phyloP scores from a whole-genome alignment of 2,888 invertebrate genomes.

The Tyria jacobaeae region DNA sequence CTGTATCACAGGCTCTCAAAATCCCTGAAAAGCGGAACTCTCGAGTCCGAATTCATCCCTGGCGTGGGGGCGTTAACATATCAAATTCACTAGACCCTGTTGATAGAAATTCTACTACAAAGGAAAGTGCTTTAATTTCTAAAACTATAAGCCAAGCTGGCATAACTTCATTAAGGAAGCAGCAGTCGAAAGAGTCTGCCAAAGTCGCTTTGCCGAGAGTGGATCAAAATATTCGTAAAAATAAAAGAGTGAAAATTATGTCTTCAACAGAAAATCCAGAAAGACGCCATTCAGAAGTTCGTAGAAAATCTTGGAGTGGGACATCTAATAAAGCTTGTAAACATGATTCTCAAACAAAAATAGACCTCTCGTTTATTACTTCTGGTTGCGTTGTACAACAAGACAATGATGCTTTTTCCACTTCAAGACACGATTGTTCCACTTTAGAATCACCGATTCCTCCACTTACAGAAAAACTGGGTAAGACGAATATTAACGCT shows the following conservation, averaged over 20 bases:
- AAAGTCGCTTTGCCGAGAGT: background rate
- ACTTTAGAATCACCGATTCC: background rate
- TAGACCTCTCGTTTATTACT: background rate
- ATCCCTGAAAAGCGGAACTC: background rate
- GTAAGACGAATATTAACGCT: background rate
- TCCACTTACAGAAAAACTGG: background rate
- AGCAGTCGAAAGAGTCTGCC: background rate
- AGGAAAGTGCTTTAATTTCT: background rate
- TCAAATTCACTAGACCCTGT: too few relatives aligned
- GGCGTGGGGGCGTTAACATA: background rate
- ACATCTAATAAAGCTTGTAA: background rate
- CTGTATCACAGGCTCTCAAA: background rate
- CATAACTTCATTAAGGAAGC: background rate
- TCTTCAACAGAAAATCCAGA: background rate
- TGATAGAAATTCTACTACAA: background rate
- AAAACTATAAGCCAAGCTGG: background rate
- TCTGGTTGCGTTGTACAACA: background rate
- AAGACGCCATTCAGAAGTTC: background rate
- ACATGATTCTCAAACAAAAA: background rate
- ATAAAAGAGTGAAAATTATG: background rate
- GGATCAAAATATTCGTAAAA: background rate
- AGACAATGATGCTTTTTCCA: background rate
- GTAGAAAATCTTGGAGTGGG: background rate
- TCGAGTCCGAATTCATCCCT: background rate
- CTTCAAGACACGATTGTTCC: too few relatives aligned